These are phyloP conservation scores for Melieria omissa DNA, from an alignment of 2,888 invertebrate species.

Conservation along the genomic window DNA sequence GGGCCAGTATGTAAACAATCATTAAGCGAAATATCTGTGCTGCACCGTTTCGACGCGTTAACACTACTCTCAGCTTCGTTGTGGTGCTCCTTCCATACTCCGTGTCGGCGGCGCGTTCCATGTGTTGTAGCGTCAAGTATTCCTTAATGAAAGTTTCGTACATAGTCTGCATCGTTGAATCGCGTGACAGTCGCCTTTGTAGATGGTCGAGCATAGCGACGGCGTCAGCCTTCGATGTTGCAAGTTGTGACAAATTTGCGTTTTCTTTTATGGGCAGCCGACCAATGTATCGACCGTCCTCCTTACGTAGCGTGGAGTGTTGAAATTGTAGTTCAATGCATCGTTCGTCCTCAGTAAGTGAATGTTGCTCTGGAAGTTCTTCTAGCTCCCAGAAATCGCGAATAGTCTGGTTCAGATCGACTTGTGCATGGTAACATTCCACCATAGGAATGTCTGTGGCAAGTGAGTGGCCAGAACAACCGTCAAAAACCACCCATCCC, in stretches of 20 bases:
- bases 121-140: constrained; percentile 7
- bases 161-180: neutral
- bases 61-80: neutral
- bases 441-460: neutral
- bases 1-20: neutral
- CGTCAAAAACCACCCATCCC: constrained; percentile 10
- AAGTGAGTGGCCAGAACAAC: neutral
- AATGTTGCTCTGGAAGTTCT: constrained; percentile 9
- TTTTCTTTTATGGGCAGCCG: neutral
- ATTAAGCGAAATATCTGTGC: neutral
- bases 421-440: neutral
- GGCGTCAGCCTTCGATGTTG: neutral
- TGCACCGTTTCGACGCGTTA: neutral
- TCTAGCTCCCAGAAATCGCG: constrained; percentile 30
- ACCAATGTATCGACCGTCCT: neutral
- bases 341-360: neutral
- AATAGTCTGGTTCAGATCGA: constrained; percentile 11
- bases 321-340: neutral
- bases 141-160: neutral
- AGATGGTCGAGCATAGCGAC: neutral
- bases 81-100: constrained; percentile 12
- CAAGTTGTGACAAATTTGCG: neutral
- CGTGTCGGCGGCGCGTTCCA: neutral
- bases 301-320: neutral
- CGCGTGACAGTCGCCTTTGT: neutral